Evolutionary conservation across 2,797 vertebrate species (phyloP), one percentile per base, ranked within the genome.

Genomic region (Pseudomugil gertrudae): DNA sequence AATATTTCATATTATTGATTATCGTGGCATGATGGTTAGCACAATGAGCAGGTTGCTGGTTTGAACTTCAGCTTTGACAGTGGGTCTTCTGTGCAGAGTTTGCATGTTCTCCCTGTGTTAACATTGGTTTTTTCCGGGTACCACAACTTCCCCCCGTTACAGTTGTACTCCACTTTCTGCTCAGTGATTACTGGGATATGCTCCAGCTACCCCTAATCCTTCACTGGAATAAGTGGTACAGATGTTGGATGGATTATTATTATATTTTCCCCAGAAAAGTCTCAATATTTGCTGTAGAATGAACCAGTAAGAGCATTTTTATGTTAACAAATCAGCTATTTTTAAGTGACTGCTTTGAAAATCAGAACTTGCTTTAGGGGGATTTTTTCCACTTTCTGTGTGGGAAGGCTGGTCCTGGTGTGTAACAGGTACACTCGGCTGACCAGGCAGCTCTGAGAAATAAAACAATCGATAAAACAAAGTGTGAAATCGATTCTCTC

Each of bases 201-300:
- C n/a, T n/a, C n/a, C n/a, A n/a, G n/a, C n/a, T n/a, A n/a, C n/a
- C n/a, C n/a, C n/a, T n/a, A n/a, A n/a, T n/a, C n/a, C n/a, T n/a
- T n/a, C n/a, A n/a, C n/a, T n/a, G n/a, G n/a, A n/a, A n/a, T n/a
- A n/a, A n/a, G n/a, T n/a, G n/a, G n/a, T n/a, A n/a, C n/a, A n/a
- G n/a, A n/a, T n/a, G n/a, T n/a, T n/a, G n/a, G n/a, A n/a, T n/a
- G 33, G 38, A 57, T 62, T 57, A 19, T 62, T 59, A 0, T 21
- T 21, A 10, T 21, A 32, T 66, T 54, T 43, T 23, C n/a, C 24
- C 51, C 48, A 24, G 9, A 27, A 63, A 56, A 72, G 51, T 71
- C 59, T 57, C 78, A 29, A 29, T 51, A 72, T 57, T n/a, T 36
- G 54, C 36, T 40, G 2, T 13, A 2, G 9, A 0, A 5, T 19